Percentiles rank a stretch among this genome's conserved stretches.
Conservation (phyloP, 2,113 vertebrate genomes). For the Gila orcuttii region DNA sequence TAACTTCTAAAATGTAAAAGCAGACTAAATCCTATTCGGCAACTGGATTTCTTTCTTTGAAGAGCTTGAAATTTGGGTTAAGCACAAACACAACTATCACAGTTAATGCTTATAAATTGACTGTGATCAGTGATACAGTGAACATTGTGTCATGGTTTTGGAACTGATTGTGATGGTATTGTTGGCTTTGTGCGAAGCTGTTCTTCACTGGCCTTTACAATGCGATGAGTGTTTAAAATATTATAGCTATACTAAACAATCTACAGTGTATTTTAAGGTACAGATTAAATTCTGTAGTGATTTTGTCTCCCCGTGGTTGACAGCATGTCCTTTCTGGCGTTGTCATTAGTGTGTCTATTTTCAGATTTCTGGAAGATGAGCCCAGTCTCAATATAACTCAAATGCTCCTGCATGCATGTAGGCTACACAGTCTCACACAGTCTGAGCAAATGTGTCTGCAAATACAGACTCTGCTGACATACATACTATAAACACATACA, state of each 20-base stretch:
- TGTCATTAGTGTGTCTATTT: conserved; percentile 23
- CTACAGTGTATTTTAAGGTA: neutral
- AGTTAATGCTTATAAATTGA: too few relatives aligned
- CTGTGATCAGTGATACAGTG: neutral
- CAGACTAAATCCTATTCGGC: neutral
- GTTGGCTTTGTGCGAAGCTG: neutral
- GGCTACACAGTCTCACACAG: conserved; percentile 32
- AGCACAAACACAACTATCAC: too few relatives aligned
- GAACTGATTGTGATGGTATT: neutral
- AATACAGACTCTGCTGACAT: conserved; percentile 10
- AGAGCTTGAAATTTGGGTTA: too few relatives aligned
- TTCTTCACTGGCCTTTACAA: neutral
- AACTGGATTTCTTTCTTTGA: neutral
- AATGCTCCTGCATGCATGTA: neutral
- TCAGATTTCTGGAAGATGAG: conserved; percentile 40
- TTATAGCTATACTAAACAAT: neutral
- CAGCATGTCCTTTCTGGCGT: neutral
- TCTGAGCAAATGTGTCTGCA: conserved; percentile 17
- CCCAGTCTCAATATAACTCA: conserved; percentile 18
- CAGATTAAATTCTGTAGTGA: neutral
- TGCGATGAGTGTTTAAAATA: neutral
- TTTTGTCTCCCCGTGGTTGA: neutral
- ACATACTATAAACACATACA: neutral
- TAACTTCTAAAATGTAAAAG: neutral
- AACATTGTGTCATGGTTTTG: neutral